Conservation (phyloP, 2,113 vertebrate genomes). For the Galemys pyrenaicus region DNA sequence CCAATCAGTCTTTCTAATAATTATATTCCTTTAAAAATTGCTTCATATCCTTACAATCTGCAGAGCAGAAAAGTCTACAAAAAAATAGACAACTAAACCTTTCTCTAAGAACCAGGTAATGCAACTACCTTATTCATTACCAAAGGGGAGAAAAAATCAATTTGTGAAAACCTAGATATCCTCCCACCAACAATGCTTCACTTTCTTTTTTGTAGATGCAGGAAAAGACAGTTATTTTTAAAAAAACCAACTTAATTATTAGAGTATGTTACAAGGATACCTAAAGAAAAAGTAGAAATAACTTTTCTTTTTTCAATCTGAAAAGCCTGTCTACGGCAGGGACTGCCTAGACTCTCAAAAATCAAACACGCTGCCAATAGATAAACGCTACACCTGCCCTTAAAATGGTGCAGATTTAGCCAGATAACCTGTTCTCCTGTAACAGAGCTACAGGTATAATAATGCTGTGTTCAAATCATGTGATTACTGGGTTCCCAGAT, state of each 20-base stretch:
- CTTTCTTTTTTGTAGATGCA: neutral
- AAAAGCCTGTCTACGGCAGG: neutral
- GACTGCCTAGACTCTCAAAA: neutral
- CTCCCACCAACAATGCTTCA: neutral
- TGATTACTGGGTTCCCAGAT: fast-evolving
- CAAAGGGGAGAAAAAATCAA: neutral
- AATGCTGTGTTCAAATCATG: neutral
- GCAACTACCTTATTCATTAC: neutral
- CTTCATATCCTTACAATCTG: neutral
- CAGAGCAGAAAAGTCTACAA: neutral
- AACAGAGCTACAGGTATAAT: neutral
- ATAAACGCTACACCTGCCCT: neutral
- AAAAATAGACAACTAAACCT: neutral
- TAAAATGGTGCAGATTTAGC: neutral
- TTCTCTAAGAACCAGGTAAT: neutral
- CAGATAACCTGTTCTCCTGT: fast-evolving
- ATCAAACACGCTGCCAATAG: neutral
- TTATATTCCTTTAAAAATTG: neutral
- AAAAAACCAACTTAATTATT: neutral
- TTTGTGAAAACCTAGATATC: neutral
- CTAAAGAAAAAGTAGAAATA: neutral
- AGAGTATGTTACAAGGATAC: neutral
- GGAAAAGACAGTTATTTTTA: too few relatives aligned
- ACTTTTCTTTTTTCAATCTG: neutral
- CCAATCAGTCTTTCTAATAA: neutral